Percentiles rank a stretch among this genome's conserved stretches.
phyloP scores from a whole-genome alignment of 2,888 invertebrate species.

The Rhamnusium bicolor region DNA sequence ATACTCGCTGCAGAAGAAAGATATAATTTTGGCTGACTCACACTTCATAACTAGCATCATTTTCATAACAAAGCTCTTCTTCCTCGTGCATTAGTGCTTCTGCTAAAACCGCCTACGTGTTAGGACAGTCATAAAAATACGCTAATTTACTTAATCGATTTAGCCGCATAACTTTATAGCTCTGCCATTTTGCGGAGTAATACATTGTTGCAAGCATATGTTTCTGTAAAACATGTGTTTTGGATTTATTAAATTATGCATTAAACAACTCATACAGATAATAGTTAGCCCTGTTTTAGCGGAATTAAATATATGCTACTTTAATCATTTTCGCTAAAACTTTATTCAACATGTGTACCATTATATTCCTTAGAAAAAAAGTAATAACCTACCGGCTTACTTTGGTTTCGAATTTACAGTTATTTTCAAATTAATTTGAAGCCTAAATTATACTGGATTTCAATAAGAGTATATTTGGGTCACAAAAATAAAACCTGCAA shows the following conservation, averaged over 20 bases:
- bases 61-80: neutral
- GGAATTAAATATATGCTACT: slow-evolving; percentile 8
- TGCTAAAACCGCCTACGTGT: slow-evolving; percentile 5
- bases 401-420: slow-evolving; percentile 16
- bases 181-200: neutral
- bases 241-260: neutral
- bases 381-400: slow-evolving; percentile 29
- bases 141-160: slow-evolving; percentile 5
- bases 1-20: neutral
- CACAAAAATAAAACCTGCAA: neutral
- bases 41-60: neutral
- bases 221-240: neutral
- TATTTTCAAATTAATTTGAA: slow-evolving; percentile 4
- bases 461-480: slow-evolving; percentile 2
- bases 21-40: neutral
- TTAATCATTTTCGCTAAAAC: neutral
- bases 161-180: neutral
- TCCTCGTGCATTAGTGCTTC: neutral
- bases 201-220: neutral
- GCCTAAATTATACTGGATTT: slow-evolving; percentile 2
- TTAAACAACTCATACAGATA: neutral
- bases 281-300: neutral
- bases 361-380: slow-evolving; percentile 18
- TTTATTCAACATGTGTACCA: neutral
- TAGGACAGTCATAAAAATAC: neutral